These are phyloP conservation scores for Equus quagga DNA, from an alignment of 2,113 vertebrate species.

Conservation along the genomic window DNA sequence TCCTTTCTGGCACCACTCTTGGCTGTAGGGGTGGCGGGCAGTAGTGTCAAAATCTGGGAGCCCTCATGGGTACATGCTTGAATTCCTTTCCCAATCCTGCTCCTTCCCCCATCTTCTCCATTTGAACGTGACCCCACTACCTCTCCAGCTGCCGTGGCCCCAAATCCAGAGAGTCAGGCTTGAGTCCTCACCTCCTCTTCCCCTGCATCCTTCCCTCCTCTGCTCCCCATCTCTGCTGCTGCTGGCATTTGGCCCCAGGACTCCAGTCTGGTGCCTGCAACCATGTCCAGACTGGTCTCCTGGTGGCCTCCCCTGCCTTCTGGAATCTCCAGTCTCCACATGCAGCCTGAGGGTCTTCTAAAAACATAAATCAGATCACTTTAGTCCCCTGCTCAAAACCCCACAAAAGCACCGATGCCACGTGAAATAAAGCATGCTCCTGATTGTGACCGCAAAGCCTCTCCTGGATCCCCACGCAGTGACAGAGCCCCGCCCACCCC, in stretches of 20 bases:
- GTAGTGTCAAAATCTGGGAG: not conserved
- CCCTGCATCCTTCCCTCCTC: not conserved
- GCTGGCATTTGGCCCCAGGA: not conserved
- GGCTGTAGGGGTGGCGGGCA: too few species aligned
- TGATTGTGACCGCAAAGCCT: not conserved
- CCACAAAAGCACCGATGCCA: not conserved
- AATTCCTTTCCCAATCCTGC: not conserved
- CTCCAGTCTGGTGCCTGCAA: not conserved
- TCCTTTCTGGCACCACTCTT: not conserved
- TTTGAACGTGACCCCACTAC: fast-evolving
- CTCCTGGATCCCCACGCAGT: fast-evolving
- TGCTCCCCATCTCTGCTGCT: not conserved
- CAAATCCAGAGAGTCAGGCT: not conserved
- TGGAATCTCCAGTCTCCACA: not conserved
- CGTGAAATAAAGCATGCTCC: not conserved
- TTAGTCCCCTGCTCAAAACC: not conserved
- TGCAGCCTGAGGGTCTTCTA: not conserved
- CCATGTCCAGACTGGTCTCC: not conserved
- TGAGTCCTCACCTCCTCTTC: not conserved
- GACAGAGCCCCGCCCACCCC: not conserved
- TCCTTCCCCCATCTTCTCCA: not conserved
- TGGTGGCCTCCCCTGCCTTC: not conserved
- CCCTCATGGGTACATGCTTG: fast-evolving
- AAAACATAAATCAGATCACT: not conserved
- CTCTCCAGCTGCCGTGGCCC: not conserved